phyloP scores from a whole-genome alignment of 2,888 invertebrate species.

The Hipparchia sbordonii region DNA sequence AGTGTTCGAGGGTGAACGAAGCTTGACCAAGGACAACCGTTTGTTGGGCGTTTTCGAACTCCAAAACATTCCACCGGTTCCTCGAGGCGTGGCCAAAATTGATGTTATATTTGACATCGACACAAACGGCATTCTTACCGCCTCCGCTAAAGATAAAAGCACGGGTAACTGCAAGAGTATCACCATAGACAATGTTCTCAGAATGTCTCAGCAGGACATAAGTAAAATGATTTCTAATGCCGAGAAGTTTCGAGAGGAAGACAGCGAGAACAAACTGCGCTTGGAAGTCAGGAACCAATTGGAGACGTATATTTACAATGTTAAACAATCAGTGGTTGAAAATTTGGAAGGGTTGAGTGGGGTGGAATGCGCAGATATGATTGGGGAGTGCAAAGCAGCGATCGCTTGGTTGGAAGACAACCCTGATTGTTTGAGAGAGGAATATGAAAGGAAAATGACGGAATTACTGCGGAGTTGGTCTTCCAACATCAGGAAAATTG shows the following conservation, averaged over 20 bases:
- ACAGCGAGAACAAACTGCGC: slow-evolving; percentile 56
- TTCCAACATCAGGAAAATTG: slow-evolving; percentile 51
- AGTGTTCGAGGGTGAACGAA: slow-evolving; percentile 67
- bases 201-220: slow-evolving; percentile 58
- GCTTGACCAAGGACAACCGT: slow-evolving; percentile 64
- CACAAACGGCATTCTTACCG: slow-evolving; percentile 60
- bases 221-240: slow-evolving; percentile 62
- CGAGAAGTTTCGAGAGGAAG: slow-evolving; percentile 54
- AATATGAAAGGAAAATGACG: slow-evolving; percentile 60
- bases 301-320: slow-evolving; percentile 62
- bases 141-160: slow-evolving; percentile 58
- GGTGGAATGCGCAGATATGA: slow-evolving; percentile 52
- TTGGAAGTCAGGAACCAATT: slow-evolving; percentile 64
- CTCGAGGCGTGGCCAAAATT: slow-evolving; percentile 62
- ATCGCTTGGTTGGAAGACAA: slow-evolving; percentile 62
- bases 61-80: slow-evolving; percentile 63
- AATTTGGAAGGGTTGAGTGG: slow-evolving; percentile 49
- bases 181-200: slow-evolving; percentile 55
- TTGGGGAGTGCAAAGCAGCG: slow-evolving; percentile 53
- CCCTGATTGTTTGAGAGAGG: slow-evolving; percentile 56
- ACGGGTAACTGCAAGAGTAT: slow-evolving; percentile 57
- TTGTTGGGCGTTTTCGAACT: slow-evolving; percentile 63
- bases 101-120: slow-evolving; percentile 66
- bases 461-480: slow-evolving; percentile 62
- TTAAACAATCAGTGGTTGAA: slow-evolving; percentile 54